These are phyloP conservation scores for Meloidogyne floridensis DNA, from an alignment of 1,140 invertebrate genomes.

Conservation along the genomic window DNA sequence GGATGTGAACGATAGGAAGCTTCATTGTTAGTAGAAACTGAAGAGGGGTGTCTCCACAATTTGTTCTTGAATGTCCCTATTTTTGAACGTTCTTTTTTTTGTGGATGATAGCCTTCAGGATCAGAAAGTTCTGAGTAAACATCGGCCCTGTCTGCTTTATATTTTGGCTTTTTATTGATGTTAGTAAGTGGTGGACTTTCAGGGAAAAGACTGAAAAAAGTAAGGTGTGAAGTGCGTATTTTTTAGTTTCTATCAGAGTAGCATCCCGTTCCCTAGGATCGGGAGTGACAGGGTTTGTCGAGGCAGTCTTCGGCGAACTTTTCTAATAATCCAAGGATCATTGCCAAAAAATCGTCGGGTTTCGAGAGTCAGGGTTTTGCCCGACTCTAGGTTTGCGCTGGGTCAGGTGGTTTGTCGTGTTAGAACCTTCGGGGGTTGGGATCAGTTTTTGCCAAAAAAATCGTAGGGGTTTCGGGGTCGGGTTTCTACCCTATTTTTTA, in stretches of 20 bases:
- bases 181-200: slow-evolving; percentile 11
- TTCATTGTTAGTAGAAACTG: neutral
- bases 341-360: no score
- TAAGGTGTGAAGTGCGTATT: neutral
- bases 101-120: neutral
- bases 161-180: neutral
- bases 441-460: no score
- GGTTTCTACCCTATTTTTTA: neutral
- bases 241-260: no score
- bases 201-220: slow-evolving; percentile 32
- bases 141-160: neutral
- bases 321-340: no score
- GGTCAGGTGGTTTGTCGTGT: no score
- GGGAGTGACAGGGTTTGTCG: no score
- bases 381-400: no score
- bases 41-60: neutral
- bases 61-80: neutral
- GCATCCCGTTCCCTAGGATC: no score
- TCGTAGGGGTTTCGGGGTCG: no score
- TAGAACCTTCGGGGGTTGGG: no score
- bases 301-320: no score
- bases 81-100: neutral
- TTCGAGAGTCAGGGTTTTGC: no score
- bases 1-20: neutral
- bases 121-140: slow-evolving; percentile 7